Evolutionary conservation across 2,113 vertebrate species (phyloP).

Genomic region (Cheilinus undulatus): DNA sequence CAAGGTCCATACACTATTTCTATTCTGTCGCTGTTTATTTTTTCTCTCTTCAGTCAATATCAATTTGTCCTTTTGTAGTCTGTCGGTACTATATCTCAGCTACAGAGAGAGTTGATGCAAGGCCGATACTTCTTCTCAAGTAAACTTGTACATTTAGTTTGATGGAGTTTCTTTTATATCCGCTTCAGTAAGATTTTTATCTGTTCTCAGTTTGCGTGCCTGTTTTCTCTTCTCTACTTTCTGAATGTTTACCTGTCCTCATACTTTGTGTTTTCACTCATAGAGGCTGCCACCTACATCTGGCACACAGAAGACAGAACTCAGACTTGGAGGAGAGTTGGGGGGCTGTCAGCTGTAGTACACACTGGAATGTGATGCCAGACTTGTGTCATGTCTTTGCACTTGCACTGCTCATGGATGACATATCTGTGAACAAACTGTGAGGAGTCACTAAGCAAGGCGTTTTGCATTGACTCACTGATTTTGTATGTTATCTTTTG

Average conservation of each 20-base stretch:
- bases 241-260: neutral
- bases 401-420: conserved; percentile 18
- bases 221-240: neutral
- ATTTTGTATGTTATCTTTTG: neutral
- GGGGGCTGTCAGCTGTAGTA: conserved; percentile 35
- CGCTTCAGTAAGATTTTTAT: neutral
- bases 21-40: conserved; percentile 30
- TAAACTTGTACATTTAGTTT: neutral
- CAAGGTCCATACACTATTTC: conserved; percentile 47
- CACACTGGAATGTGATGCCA: conserved; percentile 24
- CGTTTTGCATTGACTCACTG: conserved; percentile 16
- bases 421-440: conserved; percentile 21
- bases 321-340: conserved; percentile 22
- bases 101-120: conserved; percentile 18
- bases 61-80: conserved; percentile 44
- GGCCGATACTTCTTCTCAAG: neutral
- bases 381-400: conserved; percentile 28
- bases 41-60: conserved; percentile 44
- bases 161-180: conserved; percentile 6
- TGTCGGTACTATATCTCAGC: conserved; percentile 37
- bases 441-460: conserved; percentile 9
- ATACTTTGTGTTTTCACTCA: neutral
- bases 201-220: neutral
- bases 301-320: conserved; percentile 23
- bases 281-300: conserved; percentile 1